These are phyloP conservation scores for Stictocephala bisonia DNA, from an alignment of 2,888 invertebrate species.

Conservation along the genomic window DNA sequence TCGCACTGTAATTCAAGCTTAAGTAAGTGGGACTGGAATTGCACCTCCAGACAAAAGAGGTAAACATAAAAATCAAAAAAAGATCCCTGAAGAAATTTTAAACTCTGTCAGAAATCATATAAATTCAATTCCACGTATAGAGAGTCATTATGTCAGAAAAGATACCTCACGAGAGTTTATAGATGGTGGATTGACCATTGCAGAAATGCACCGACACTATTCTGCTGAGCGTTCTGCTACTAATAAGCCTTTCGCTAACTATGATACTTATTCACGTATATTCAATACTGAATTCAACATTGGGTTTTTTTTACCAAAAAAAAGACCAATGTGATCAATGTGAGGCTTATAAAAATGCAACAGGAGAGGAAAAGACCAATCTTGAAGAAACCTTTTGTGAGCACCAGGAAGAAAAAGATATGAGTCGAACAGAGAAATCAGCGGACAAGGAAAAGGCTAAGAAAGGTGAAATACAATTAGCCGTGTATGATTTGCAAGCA, in stretches of 20 bases:
- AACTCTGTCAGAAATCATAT: slow-evolving; percentile 59
- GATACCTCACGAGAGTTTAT: slow-evolving; percentile 58
- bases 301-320: slow-evolving; percentile 58
- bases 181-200: slow-evolving; percentile 59
- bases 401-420: slow-evolving; percentile 53
- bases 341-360: slow-evolving; percentile 57
- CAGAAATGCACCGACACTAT: slow-evolving; percentile 59
- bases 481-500: slow-evolving; percentile 61
- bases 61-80: slow-evolving; percentile 58
- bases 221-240: slow-evolving; percentile 53
- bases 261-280: slow-evolving; percentile 58
- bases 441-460: slow-evolving; percentile 56
- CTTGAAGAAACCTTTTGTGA: slow-evolving; percentile 54
- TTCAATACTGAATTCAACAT: slow-evolving; percentile 61
- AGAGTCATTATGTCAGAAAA: slow-evolving; percentile 60
- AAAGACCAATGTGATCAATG: slow-evolving; percentile 60
- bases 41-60: slow-evolving; percentile 56
- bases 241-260: slow-evolving; percentile 57
- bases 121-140: slow-evolving; percentile 58
- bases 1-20: slow-evolving; percentile 54
- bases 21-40: slow-evolving; percentile 54
- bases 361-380: slow-evolving; percentile 53
- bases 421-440: slow-evolving; percentile 55
- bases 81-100: slow-evolving; percentile 56
- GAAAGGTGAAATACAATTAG: slow-evolving; percentile 53